A percentile compares a stretch with the other conserved stretches of the same genome.
Conservation (phyloP, 2,797 vertebrate species). For the Pogonophryne albipinna region DNA sequence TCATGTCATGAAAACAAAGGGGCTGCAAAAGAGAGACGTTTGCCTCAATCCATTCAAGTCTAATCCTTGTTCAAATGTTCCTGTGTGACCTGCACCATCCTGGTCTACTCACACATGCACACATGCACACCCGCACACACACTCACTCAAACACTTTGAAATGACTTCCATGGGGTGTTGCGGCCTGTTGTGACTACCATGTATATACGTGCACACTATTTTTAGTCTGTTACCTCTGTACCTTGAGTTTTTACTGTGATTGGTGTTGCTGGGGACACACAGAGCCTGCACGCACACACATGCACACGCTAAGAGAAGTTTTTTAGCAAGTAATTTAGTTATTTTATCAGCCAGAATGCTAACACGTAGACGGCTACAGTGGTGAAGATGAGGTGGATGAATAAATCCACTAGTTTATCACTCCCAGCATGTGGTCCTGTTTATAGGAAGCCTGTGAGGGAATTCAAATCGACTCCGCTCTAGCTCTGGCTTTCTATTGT, state of each 20-base stretch:
- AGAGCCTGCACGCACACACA: slow-evolving; percentile 9
- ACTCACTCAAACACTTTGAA: slow-evolving; percentile 11
- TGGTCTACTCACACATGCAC: slow-evolving; percentile 7
- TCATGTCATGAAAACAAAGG: background rate
- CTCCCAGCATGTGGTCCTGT: slow-evolving; percentile 83
- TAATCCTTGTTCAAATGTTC: slow-evolving; percentile 12
- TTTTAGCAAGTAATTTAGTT: slow-evolving; percentile 56
- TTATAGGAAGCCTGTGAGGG: slow-evolving; percentile 80
- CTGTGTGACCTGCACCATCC: slow-evolving; percentile 3
- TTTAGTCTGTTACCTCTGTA: slow-evolving; percentile 20
- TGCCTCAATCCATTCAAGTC: background rate
- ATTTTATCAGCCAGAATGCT: slow-evolving; percentile 67
- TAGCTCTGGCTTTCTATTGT: slow-evolving; percentile 77
- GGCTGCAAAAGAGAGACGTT: background rate
- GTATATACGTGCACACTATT: slow-evolving; percentile 24
- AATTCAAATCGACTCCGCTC: slow-evolving; percentile 85
- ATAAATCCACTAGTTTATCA: slow-evolving; percentile 85
- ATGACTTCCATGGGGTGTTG: background rate
- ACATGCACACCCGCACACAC: background rate
- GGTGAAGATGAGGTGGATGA: slow-evolving; percentile 82
- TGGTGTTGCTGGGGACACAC: slow-evolving; percentile 15
- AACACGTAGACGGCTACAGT: slow-evolving; percentile 75
- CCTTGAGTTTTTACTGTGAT: slow-evolving; percentile 16
- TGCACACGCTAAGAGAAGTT: slow-evolving; percentile 15
- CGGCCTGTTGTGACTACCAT: slow-evolving; percentile 9